Percentiles rank a stretch among this genome's conserved stretches.
Evolutionary conservation across 2,113 vertebrate species (phyloP).

Genomic region (Plotosus lineatus): DNA sequence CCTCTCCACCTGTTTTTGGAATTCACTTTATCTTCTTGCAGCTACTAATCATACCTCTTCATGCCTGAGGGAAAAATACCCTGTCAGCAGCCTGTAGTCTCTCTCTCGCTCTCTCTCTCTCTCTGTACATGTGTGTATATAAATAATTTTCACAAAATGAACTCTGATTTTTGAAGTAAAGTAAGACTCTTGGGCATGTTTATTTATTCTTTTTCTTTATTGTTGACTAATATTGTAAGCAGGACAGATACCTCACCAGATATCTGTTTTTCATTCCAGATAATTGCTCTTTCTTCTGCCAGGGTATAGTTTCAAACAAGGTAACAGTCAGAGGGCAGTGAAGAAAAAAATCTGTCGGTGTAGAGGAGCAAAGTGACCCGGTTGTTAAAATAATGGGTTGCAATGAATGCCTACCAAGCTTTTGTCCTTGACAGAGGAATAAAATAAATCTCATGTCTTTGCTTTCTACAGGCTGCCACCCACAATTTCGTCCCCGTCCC

Average conservation of each 20-base stretch:
- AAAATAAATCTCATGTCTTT: constrained; percentile 39
- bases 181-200: neutral
- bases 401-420: constrained; percentile 30
- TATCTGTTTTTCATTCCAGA: constrained; percentile 18
- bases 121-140: neutral
- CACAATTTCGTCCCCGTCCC: constrained; percentile 28
- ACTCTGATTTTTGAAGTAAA: neutral
- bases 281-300: constrained; percentile 13
- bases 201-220: constrained; percentile 6
- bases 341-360: constrained; percentile 5
- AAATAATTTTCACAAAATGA: neutral
- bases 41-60: constrained; percentile 29
- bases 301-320: neutral
- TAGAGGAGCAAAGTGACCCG: neutral
- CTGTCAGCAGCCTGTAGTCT: neutral
- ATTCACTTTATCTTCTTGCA: constrained; percentile 42
- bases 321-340: constrained; percentile 1
- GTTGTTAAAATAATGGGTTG: constrained; percentile 20
- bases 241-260: neutral
- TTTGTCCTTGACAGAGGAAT: constrained; percentile 27
- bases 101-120: neutral
- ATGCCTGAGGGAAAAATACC: constrained; percentile 43
- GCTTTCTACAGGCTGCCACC: constrained; percentile 28
- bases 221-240: neutral
- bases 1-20: constrained; percentile 60